Conservation (phyloP, 2,113 vertebrate genomes). For the Dinomys branickii region DNA sequence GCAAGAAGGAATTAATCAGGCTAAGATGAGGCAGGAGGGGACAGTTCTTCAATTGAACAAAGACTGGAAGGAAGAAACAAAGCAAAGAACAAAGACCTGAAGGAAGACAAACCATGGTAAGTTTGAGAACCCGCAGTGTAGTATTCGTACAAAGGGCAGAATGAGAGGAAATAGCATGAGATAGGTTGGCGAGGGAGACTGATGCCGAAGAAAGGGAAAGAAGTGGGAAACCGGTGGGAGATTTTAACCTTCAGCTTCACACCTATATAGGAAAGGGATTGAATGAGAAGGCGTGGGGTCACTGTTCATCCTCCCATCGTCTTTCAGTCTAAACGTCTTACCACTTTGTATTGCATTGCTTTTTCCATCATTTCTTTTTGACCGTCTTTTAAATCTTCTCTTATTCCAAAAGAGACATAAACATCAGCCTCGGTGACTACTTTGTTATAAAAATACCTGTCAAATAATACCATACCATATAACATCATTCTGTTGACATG, state of each 20-base stretch:
- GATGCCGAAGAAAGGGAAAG: background rate
- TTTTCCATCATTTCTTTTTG: constrained; percentile 85
- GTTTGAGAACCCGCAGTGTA: background rate
- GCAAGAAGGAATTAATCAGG: background rate
- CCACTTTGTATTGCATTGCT: constrained; percentile 78
- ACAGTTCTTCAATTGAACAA: background rate
- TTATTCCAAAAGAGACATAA: constrained; percentile 87
- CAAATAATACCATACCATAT: constrained; percentile 57
- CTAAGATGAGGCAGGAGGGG: background rate
- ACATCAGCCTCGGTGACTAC: constrained; percentile 83
- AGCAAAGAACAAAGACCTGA: background rate
- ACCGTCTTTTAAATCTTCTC: constrained; percentile 76
- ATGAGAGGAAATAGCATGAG: background rate
- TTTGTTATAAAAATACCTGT: constrained; percentile 89
- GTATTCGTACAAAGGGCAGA: too few species aligned
- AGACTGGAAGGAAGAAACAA: background rate
- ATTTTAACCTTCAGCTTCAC: background rate
- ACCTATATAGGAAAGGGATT: background rate
- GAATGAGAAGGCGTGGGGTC: background rate
- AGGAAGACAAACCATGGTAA: background rate
- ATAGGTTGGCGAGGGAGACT: background rate
- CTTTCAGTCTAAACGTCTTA: constrained; percentile 72
- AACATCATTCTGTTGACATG: constrained; percentile 42
- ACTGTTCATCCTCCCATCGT: background rate
- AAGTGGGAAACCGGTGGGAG: background rate